Evolutionary conservation across 1,140 invertebrate genomes (phyloP), one percentile per base, ranked within the genome.

Genomic region (Brachionus angularis): DNA sequence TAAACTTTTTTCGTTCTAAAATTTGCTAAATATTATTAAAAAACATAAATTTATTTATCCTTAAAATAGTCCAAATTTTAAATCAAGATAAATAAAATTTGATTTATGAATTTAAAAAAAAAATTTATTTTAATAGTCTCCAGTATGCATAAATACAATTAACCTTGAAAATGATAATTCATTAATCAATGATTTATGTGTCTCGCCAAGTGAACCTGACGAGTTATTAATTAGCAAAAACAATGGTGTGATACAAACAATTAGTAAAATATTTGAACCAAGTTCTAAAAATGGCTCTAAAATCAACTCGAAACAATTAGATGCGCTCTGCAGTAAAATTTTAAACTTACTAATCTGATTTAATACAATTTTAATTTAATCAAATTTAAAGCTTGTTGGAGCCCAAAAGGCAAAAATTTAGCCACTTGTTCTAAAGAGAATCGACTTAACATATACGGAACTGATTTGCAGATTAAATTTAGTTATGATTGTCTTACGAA

Each of bases 301-400:
- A n/a, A n/a, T n/a, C n/a, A n/a, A n/a, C 3, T 58, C 33, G 5
- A 58, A 58, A 23, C 5, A 18, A 10, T 21, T 58, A 12, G 4
- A 58, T 25, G 34, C 53, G 12, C 39, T 21, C 5, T 58, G 53
- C 33, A 36, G 53, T 58, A 39, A 42, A 34, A 12, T 52, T 52
- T 52, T 52, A 3, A 55, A 10, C 33, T n/a, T 16, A 7, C 3
- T 10, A 7, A 33, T 55, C 21, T 18, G 14, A 2, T 18, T 55
- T 55, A 7, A 2, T 2, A 5, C n/a, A n/a, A n/a, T n/a, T n/a
- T n/a, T n/a, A n/a, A n/a, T n/a, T n/a, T n/a, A n/a, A n/a, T n/a
- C n/a, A n/a, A n/a, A n/a, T n/a, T 23, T 23, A 58, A 42, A 58
- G 53, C 27, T 36, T 58, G 53, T 21, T 58, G 53, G 53, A 58